Percentiles rank a stretch among this genome's conserved stretches.
Conservation (phyloP, 2,113 vertebrate genomes). For the Esox niger region DNA sequence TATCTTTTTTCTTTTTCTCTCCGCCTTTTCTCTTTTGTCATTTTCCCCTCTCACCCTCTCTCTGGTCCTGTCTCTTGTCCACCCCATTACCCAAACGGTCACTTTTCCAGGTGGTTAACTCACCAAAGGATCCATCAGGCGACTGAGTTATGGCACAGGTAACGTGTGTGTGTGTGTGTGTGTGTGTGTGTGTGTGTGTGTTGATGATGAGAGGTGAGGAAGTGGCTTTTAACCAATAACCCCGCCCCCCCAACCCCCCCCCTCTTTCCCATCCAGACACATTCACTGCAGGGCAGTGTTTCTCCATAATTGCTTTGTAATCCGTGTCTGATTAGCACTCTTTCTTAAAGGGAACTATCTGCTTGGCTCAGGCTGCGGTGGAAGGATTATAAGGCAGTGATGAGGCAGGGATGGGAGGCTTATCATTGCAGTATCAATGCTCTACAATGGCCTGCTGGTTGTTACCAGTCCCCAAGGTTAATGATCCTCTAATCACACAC, state of each 20-base stretch:
- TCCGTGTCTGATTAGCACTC: neutral
- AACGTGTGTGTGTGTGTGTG: constrained; percentile 15
- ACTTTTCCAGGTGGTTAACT: constrained; percentile 65
- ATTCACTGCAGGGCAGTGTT: neutral
- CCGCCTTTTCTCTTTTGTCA: no score
- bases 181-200: neutral
- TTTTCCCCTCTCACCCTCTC: constrained; percentile 19
- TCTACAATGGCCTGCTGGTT: no score
- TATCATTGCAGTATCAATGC: no score
- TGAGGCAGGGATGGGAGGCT: no score
- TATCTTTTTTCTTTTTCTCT: neutral
- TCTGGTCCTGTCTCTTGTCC: constrained; percentile 64
- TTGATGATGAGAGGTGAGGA: neutral
- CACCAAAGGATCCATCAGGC: constrained; percentile 54
- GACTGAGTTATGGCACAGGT: constrained; percentile 41
- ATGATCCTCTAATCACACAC: no score
- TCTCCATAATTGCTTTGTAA: neutral
- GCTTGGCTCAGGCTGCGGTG: no score
- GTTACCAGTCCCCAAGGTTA: no score
- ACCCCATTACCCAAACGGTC: constrained; percentile 91
- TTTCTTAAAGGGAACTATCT: no score
- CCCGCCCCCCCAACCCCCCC: no score
- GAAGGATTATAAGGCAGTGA: no score
- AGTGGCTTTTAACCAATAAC: neutral
- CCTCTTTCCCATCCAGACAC: neutral